Percentiles rank a stretch among this genome's conserved stretches.
Conservation (phyloP, 2,113 vertebrate genomes). For the Pterophyllum scalare region DNA sequence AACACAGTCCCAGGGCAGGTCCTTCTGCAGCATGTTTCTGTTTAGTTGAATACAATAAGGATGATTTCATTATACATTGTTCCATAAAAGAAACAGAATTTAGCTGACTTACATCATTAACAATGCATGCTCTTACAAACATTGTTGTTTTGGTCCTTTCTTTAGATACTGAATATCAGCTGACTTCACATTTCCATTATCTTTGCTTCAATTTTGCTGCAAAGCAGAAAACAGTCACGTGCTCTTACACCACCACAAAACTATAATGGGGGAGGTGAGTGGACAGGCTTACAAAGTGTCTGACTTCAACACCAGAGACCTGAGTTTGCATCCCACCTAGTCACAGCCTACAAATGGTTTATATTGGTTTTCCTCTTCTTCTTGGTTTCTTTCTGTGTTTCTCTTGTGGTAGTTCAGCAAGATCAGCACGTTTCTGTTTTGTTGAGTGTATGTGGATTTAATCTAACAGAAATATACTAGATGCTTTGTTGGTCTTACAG, state of each 20-base stretch:
- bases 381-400: neutral
- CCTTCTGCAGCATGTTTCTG: neutral
- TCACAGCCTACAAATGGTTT: neutral
- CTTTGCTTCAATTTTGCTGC: neutral
- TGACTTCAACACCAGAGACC: neutral
- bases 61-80: neutral
- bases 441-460: neutral
- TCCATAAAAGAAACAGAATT: fast-evolving
- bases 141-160: neutral
- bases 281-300: slow-evolving; percentile 7
- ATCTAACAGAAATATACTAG: neutral
- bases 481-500: neutral
- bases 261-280: slow-evolving; percentile 1
- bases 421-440: neutral
- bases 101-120: neutral
- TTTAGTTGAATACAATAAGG: neutral
- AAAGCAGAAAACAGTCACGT: neutral
- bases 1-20: slow-evolving; percentile 20
- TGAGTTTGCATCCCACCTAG: neutral
- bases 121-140: neutral
- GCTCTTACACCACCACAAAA: neutral
- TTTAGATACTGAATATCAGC: neutral
- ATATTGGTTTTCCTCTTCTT: neutral
- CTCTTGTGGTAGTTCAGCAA: neutral
- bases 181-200: neutral